Evolutionary conservation across 2,888 invertebrate species (phyloP).

Genomic region (Spodoptera littoralis): DNA sequence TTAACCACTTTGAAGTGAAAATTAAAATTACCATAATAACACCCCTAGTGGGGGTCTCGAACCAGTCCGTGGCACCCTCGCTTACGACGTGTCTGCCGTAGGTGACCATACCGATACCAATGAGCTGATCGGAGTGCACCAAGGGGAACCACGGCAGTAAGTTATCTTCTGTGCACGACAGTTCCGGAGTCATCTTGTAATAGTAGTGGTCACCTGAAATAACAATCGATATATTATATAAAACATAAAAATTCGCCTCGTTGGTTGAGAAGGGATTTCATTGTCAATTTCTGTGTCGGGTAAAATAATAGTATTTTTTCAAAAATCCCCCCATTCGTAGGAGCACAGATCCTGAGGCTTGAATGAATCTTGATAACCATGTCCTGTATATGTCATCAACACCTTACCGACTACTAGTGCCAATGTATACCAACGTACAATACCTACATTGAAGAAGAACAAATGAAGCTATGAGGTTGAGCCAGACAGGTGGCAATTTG

Average conservation of each 20-base stretch:
- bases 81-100: slow-evolving; percentile 19
- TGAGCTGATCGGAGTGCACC: slow-evolving; percentile 20
- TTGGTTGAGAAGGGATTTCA: too few relatives aligned
- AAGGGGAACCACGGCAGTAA: slow-evolving; percentile 45
- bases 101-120: slow-evolving; percentile 35
- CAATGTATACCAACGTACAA: too few relatives aligned
- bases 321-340: too few relatives aligned
- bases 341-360: too few relatives aligned
- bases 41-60: slow-evolving; percentile 16
- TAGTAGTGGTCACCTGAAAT: slow-evolving; percentile 42
- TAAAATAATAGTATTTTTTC: too few relatives aligned
- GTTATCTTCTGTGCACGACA: slow-evolving; percentile 23
- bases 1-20: background rate
- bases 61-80: slow-evolving; percentile 26
- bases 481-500: too few relatives aligned
- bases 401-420: too few relatives aligned
- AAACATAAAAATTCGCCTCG: background rate
- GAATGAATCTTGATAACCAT: too few relatives aligned
- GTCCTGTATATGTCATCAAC: too few relatives aligned
- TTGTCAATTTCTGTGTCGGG: too few relatives aligned
- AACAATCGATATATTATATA: background rate
- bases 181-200: slow-evolving; percentile 29
- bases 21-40: slow-evolving; percentile 32
- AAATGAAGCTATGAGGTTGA: too few relatives aligned
- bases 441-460: too few relatives aligned